A percentile compares a stretch with the other conserved stretches of the same genome.
Evolutionary conservation across 2,113 vertebrate species (phyloP).

Genomic region (Euleptes europaea): DNA sequence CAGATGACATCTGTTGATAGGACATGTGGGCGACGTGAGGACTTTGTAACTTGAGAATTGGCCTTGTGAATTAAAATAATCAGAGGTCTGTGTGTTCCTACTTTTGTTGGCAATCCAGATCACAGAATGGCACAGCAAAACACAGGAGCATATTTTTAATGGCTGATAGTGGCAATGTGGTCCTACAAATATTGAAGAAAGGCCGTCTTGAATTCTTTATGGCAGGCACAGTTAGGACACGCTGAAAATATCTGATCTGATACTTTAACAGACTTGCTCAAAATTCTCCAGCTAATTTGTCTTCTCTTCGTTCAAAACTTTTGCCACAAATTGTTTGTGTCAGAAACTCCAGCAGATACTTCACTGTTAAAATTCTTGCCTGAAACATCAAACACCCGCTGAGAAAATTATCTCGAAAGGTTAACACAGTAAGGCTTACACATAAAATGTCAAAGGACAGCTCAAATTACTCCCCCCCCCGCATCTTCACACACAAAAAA

Average conservation of each 20-base stretch:
- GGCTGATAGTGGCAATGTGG: slow-evolving; percentile 12
- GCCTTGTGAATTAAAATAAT: not conserved
- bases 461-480: slow-evolving; percentile 28
- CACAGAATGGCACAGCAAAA: not conserved
- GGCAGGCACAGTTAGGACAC: slow-evolving; percentile 20
- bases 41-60: too few relatives aligned
- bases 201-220: slow-evolving; percentile 27
- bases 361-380: slow-evolving; percentile 61
- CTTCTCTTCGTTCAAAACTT: slow-evolving; percentile 46
- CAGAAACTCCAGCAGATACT: slow-evolving; percentile 51
- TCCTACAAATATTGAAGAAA: slow-evolving; percentile 39
- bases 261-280: slow-evolving; percentile 35
- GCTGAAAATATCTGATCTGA: slow-evolving; percentile 32
- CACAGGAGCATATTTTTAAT: slow-evolving; percentile 23
- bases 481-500: not conserved
- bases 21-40: too few relatives aligned
- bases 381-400: slow-evolving; percentile 64
- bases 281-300: slow-evolving; percentile 51
- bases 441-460: slow-evolving; percentile 61
- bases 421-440: slow-evolving; percentile 57
- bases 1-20: too few relatives aligned
- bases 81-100: fast-evolving
- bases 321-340: slow-evolving; percentile 65
- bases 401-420: slow-evolving; percentile 67
- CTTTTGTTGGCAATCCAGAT: not conserved